phyloP scores from a whole-genome alignment of 2,888 invertebrate genomes.

The Rapana venosa region DNA sequence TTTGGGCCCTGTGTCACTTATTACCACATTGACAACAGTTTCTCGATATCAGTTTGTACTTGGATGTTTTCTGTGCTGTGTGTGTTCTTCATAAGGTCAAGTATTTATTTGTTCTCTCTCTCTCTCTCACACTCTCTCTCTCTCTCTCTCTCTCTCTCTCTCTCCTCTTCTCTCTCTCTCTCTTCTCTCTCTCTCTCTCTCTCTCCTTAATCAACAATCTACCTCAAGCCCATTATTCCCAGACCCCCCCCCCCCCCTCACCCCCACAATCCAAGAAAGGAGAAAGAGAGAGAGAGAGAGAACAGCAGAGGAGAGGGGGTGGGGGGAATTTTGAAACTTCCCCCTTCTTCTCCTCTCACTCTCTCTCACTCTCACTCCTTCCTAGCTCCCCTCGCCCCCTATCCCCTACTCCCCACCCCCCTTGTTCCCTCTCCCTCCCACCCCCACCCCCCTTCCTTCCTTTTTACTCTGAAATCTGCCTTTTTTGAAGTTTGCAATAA shows the following conservation, averaged over 20 bases:
- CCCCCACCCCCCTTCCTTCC: background rate
- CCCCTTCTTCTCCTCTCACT: background rate
- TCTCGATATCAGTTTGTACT: background rate
- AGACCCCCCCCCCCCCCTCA: background rate
- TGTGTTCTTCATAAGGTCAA: conserved; percentile 32
- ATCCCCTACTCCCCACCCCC: background rate
- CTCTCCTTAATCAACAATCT: conserved; percentile 14
- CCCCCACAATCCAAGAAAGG: background rate
- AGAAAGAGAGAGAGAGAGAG: background rate
- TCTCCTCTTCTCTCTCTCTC: conserved; percentile 20
- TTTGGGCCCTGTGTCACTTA: background rate
- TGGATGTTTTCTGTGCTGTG: background rate
- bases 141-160: conserved; percentile 35
- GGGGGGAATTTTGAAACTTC: background rate
- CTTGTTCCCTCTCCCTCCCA: background rate
- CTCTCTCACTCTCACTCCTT: background rate
- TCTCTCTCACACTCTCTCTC: conserved; percentile 9
- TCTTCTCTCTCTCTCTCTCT: conserved; percentile 37
- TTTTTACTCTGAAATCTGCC: conserved; percentile 5
- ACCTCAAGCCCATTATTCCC: conserved; percentile 20
- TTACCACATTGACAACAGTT: background rate
- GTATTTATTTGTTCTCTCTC: conserved; percentile 22
- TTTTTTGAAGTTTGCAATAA: conserved; percentile 21
- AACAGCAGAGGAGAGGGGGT: background rate
- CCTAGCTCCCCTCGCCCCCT: background rate